Conservation (phyloP, 2,888 invertebrate species). For the Hyppa rectilinea region DNA sequence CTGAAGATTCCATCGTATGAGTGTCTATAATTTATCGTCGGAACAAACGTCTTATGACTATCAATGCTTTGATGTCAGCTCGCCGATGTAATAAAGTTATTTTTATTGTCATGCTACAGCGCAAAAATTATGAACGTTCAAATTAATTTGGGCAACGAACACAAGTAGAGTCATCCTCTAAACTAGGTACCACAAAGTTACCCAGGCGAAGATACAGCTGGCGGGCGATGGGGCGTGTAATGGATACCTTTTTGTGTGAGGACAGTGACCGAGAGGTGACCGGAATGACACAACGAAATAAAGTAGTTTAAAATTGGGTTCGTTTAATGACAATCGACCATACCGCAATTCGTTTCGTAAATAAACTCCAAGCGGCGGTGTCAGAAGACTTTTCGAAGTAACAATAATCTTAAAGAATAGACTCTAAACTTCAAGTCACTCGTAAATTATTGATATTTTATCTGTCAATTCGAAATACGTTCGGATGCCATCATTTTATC, state of each 20-base stretch:
- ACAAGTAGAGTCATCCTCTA: neutral
- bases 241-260: constrained; percentile 49
- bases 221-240: constrained; percentile 55
- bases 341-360: constrained; percentile 20
- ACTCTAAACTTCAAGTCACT: neutral
- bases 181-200: constrained; percentile 33
- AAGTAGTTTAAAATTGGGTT: constrained; percentile 26
- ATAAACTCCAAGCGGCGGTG: constrained; percentile 11
- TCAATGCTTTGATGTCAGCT: constrained; percentile 16
- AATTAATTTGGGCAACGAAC: constrained; percentile 29
- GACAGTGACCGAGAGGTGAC: constrained; percentile 54
- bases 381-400: neutral
- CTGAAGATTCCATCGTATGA: constrained; percentile 28
- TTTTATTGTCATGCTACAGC: neutral
- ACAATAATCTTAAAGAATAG: constrained; percentile 1
- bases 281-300: constrained; percentile 49
- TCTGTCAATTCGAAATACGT: neutral
- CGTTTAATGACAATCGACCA: constrained; percentile 29
- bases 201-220: constrained; percentile 38
- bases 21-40: constrained; percentile 6
- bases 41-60: constrained; percentile 10
- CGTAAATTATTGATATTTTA: neutral
- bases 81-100: neutral
- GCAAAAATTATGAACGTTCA: constrained; percentile 5
- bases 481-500: too few species aligned